phyloP scores from a whole-genome alignment of 2,888 invertebrate species.

The Brachyopa scutellaris region DNA sequence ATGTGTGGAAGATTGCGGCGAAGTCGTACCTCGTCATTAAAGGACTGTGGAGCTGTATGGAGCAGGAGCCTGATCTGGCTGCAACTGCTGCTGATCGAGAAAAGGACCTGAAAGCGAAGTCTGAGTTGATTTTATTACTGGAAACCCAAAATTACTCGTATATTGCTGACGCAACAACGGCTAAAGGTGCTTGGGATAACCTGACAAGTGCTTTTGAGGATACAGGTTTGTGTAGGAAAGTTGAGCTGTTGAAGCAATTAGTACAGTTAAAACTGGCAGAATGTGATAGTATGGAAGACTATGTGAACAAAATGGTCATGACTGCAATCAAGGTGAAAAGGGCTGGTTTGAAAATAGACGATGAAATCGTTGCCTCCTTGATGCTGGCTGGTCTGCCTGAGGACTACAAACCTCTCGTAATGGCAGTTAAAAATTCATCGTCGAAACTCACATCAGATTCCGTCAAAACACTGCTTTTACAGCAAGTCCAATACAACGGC shows the following conservation, averaged over 20 bases:
- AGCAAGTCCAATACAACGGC: neutral
- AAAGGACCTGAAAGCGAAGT: conserved; percentile 25
- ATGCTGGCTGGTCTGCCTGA: conserved; percentile 14
- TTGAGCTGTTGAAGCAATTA: conserved; percentile 24
- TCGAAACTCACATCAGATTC: conserved; percentile 31
- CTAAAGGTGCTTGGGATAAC: conserved; percentile 32
- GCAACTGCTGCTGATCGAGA: neutral
- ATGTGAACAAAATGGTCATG: too few species aligned
- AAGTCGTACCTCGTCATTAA: conserved; percentile 17
- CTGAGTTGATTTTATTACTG: conserved; percentile 3
- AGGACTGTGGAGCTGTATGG: conserved; percentile 13
- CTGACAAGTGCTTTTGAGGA: conserved; percentile 25
- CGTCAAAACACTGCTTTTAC: conserved; percentile 15
- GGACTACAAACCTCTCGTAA: too few species aligned
- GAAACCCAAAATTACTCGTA: conserved; percentile 28
- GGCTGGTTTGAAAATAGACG: conserved; percentile 48
- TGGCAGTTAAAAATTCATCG: conserved; percentile 19
- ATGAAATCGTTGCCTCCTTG: conserved; percentile 22
- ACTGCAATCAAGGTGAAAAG: conserved; percentile 15
- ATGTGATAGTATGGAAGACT: conserved; percentile 30
- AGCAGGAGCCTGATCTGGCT: neutral
- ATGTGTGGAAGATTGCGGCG: conserved; percentile 15
- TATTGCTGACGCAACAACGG: conserved; percentile 23
- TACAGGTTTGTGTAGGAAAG: conserved; percentile 22
- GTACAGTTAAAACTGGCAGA: conserved; percentile 28